A percentile compares a stretch with the other conserved stretches of the same genome.
Conservation (phyloP, 2,797 vertebrate genomes). For the Smutsia temminckii region DNA sequence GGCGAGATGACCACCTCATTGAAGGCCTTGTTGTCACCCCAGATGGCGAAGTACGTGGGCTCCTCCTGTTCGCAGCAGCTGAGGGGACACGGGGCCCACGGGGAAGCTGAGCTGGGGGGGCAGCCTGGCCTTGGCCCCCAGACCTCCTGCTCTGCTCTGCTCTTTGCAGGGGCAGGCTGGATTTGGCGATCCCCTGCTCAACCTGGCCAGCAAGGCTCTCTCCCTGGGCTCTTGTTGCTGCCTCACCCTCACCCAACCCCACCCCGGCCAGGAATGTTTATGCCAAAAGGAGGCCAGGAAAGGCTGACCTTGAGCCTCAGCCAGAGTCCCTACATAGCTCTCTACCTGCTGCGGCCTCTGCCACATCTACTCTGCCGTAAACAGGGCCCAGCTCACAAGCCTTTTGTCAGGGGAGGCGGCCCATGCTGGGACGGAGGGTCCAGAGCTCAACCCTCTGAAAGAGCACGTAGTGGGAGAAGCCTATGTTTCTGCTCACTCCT, state of each 20-base stretch:
- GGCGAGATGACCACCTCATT: slow-evolving; percentile 99
- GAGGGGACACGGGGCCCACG: background rate
- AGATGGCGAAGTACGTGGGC: slow-evolving; percentile 98
- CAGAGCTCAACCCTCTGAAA: background rate
- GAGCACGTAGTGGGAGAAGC: fast-evolving
- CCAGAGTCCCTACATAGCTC: background rate
- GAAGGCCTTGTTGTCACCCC: slow-evolving; percentile 99
- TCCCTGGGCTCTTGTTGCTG: background rate
- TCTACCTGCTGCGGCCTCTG: background rate
- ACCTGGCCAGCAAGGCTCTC: background rate
- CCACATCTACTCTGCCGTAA: background rate
- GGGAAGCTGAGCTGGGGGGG: background rate
- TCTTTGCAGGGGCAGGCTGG: background rate
- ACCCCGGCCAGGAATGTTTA: fast-evolving
- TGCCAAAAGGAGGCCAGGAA: background rate
- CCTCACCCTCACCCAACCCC: background rate
- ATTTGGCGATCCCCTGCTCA: background rate
- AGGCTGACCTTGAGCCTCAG: background rate
- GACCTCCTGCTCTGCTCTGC: background rate
- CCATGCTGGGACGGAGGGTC: too few relatives aligned
- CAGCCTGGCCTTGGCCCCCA: background rate
- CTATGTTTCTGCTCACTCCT: fast-evolving
- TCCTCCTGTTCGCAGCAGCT: slow-evolving; percentile 98
- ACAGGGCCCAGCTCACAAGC: background rate
- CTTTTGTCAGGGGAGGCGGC: background rate